Percentiles rank a stretch among this genome's conserved stretches.
These are phyloP conservation scores for Wasmannia auropunctata DNA, from an alignment of 1,140 invertebrate species.

Conservation along the genomic window DNA sequence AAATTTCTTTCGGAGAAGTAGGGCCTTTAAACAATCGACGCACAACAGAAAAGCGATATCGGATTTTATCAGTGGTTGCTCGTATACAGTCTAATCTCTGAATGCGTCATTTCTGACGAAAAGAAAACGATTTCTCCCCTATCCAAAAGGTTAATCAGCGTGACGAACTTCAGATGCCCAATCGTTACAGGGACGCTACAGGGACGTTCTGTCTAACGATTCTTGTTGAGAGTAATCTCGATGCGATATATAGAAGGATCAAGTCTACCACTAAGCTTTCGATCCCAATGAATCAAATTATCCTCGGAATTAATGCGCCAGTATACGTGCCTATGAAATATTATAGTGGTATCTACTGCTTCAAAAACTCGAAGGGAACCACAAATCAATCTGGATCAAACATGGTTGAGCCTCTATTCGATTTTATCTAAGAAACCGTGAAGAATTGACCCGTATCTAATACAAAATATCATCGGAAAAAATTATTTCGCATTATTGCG, in stretches of 20 bases:
- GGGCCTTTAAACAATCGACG: not conserved
- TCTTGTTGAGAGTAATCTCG: conserved; percentile 55
- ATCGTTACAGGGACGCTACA: no score
- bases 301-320: conserved; percentile 63
- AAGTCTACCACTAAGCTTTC: conserved; percentile 42
- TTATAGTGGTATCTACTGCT: conserved; percentile 47
- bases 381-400: conserved; percentile 43
- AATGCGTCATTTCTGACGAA: conserved; percentile 7
- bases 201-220: conserved; percentile 62
- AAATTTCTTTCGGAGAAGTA: not conserved
- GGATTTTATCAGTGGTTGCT: not conserved
- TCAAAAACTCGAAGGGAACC: conserved; percentile 19
- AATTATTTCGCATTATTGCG: conserved; percentile 10
- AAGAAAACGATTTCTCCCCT: conserved; percentile 64
- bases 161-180: conserved; percentile 59
- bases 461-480: not conserved
- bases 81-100: not conserved
- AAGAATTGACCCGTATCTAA: conserved; percentile 27
- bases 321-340: conserved; percentile 61
- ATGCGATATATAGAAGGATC: conserved; percentile 61
- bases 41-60: not conserved
- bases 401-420: conserved; percentile 15
- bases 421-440: conserved; percentile 40
- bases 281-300: conserved; percentile 69
- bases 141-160: conserved; percentile 36